These are phyloP conservation scores for Mycalesis mineus DNA, from an alignment of 2,888 invertebrate genomes.

Conservation along the genomic window DNA sequence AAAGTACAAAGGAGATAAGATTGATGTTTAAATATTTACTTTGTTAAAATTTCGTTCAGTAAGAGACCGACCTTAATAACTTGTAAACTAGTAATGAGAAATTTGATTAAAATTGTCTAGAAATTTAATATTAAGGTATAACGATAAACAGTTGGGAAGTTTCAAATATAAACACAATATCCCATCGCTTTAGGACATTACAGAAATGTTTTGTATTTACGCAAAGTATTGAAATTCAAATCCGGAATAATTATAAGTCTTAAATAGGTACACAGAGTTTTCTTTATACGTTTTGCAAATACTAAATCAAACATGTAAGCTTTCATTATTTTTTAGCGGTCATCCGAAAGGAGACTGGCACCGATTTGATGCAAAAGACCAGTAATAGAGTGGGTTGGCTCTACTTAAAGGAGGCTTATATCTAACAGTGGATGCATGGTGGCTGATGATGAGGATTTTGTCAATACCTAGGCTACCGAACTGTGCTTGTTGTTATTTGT, in stretches of 20 bases:
- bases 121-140: neutral
- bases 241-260: neutral
- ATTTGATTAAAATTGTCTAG: slow-evolving; percentile 1
- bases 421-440: no score
- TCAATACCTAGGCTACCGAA: no score
- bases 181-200: neutral
- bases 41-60: neutral
- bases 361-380: no score
- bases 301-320: no score
- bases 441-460: no score
- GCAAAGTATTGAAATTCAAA: neutral
- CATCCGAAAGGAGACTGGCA: no score
- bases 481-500: no score
- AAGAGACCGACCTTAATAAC: neutral
- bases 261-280: no score
- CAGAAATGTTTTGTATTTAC: neutral
- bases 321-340: no score
- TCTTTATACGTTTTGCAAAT: no score
- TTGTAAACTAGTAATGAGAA: slow-evolving; percentile 1
- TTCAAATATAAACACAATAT: neutral
- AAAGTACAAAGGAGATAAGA: neutral
- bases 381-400: no score
- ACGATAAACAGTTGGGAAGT: slow-evolving; percentile 1
- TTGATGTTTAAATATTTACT: neutral
- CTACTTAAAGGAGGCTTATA: no score